These are phyloP conservation scores for Sarcophaga bullata DNA, from an alignment of 1,140 invertebrate genomes.

Conservation along the genomic window DNA sequence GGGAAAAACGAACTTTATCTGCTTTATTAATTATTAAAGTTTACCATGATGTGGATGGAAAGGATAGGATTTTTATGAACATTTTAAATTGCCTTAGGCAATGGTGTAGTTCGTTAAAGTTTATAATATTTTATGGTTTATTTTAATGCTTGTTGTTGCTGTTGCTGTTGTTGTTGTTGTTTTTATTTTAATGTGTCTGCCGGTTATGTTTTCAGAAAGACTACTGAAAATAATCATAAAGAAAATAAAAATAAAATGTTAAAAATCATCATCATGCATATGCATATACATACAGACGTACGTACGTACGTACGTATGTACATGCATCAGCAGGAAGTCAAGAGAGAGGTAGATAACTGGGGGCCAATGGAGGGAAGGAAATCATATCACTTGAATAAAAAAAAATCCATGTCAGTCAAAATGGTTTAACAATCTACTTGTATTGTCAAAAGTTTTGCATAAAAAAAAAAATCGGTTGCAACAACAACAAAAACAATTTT, in stretches of 20 bases:
- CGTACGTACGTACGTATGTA: not conserved
- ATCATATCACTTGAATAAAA: constrained; percentile 30
- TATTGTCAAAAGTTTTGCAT: constrained; percentile 21
- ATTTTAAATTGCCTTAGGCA: not conserved
- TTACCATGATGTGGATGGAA: too few relatives aligned
- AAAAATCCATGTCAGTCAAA: constrained; percentile 34
- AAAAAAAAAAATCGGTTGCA: not conserved
- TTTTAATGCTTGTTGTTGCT: not conserved
- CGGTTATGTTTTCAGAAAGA: constrained; percentile 16
- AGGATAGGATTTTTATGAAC: too few relatives aligned
- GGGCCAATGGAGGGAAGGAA: not conserved
- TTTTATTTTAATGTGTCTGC: not conserved
- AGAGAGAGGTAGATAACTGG: too few relatives aligned
- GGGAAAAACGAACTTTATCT: too few relatives aligned
- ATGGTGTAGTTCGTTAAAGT: not conserved
- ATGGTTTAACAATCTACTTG: constrained; percentile 38
- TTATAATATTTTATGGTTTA: not conserved
- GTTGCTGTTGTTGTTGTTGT: not conserved
- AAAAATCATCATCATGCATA: not conserved
- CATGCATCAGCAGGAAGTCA: too few relatives aligned
- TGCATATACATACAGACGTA: not conserved
- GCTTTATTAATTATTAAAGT: too few relatives aligned
- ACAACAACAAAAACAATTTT: not conserved
- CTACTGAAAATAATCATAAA: not conserved
- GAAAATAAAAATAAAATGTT: not conserved